Evolutionary conservation across 2,113 vertebrate species (phyloP).

Genomic region (Chionodraco myersi): DNA sequence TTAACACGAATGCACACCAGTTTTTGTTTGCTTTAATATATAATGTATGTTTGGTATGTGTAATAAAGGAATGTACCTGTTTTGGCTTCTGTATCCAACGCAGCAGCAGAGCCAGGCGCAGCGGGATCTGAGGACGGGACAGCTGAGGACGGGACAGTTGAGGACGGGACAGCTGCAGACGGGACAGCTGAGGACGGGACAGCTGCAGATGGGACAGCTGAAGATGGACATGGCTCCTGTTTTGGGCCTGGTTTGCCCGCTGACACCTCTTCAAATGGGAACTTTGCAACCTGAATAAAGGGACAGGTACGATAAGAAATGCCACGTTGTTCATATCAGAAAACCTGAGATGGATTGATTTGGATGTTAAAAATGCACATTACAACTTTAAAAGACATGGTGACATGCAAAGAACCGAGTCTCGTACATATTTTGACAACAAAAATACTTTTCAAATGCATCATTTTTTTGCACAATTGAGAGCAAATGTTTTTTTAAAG

Average conservation of each 20-base stretch:
- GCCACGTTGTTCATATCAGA: background rate
- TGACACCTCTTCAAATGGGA: constrained; percentile 92
- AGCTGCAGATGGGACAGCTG: background rate
- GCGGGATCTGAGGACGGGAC: constrained; percentile 12
- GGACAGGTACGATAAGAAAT: constrained; percentile 5
- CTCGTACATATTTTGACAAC: background rate
- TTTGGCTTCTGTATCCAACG: constrained; percentile 46
- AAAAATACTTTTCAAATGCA: too few relatives aligned
- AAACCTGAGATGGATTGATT: background rate
- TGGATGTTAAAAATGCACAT: background rate
- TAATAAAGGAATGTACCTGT: constrained; percentile 35
- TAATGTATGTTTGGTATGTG: background rate
- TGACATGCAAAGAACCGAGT: background rate
- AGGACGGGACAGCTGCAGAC: constrained; percentile 17
- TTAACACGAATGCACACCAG: background rate
- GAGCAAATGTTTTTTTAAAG: constrained; percentile 2
- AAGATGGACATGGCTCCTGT: constrained; percentile 63
- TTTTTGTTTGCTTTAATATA: background rate
- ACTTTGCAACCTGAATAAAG: constrained; percentile 79
- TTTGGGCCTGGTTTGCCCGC: constrained; percentile 74
- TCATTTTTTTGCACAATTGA: background rate
- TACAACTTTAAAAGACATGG: too few relatives aligned
- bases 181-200: constrained; percentile 17
- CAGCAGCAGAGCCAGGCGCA: constrained; percentile 41
- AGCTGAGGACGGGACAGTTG: constrained; percentile 23